Conservation (phyloP, 2,888 invertebrate genomes). For the Chalcis sispes region DNA sequence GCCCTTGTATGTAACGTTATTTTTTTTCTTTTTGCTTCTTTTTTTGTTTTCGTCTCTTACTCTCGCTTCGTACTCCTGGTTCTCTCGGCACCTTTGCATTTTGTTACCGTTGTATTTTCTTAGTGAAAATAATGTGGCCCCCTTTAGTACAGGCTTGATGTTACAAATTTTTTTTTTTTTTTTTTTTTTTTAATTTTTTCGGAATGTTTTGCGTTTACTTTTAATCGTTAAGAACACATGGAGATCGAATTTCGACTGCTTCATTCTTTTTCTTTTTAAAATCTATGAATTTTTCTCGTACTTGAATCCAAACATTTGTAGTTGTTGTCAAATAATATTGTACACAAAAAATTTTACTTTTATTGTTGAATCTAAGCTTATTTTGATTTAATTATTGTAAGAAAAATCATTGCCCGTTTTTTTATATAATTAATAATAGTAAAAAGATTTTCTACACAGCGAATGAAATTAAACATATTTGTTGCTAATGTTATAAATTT, state of each 20-base stretch:
- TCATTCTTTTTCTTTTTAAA: slow-evolving; percentile 7
- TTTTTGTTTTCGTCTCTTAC: slow-evolving; percentile 50
- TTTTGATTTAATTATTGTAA: no score
- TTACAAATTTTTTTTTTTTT: slow-evolving; percentile 47
- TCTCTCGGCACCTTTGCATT: no score
- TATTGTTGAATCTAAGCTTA: no score
- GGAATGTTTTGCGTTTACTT: slow-evolving; percentile 11
- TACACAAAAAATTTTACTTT: no score
- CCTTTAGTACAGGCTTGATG: slow-evolving; percentile 74
- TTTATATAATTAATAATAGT: no score
- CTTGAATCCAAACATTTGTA: not conserved
- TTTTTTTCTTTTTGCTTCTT: slow-evolving; percentile 36
- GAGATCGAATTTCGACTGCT: slow-evolving; percentile 8
- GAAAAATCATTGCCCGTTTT: no score
- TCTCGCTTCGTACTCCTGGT: no score
- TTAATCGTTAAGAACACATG: not conserved
- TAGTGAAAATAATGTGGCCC: slow-evolving; percentile 74
- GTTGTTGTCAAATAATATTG: not conserved
- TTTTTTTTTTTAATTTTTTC: not conserved
- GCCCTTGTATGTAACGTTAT: slow-evolving; percentile 14
- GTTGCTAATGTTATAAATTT: no score
- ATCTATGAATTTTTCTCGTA: slow-evolving; percentile 6
- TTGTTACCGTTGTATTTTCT: slow-evolving; percentile 44
- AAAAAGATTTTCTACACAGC: no score
- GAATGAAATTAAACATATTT: no score